Evolutionary conservation across 2,113 vertebrate genomes (phyloP).

Genomic region (Ctenodactylus gundi): DNA sequence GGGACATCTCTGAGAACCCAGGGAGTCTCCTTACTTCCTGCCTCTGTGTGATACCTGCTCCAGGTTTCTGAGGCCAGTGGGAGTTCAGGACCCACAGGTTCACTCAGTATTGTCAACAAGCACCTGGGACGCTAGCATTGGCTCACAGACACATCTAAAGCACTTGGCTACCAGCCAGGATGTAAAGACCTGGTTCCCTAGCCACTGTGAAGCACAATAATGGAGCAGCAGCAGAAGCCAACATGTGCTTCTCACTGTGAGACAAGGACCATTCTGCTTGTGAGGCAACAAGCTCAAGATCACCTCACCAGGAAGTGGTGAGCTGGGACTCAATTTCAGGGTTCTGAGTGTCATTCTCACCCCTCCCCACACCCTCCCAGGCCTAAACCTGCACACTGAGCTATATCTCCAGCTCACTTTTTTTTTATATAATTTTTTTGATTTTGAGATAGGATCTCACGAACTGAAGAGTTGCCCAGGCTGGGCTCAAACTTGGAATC

Average conservation of each 20-base stretch:
- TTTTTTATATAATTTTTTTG: no score
- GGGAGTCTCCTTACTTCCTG: not conserved
- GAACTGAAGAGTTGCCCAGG: no score
- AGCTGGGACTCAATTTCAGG: not conserved
- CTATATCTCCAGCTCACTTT: no score
- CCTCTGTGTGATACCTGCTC: not conserved
- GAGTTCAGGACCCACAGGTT: not conserved
- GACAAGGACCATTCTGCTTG: not conserved
- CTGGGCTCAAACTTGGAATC: no score
- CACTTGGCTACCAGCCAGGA: not conserved
- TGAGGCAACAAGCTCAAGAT: not conserved
- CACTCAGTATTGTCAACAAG: not conserved
- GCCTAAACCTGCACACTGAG: no score
- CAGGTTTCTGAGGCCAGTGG: not conserved
- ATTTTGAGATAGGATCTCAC: no score
- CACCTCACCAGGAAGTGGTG: not conserved
- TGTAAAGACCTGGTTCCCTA: not conserved
- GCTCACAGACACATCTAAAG: not conserved
- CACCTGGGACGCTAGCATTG: not conserved
- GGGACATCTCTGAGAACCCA: not conserved
- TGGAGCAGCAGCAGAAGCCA: not conserved
- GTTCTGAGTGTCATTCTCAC: not conserved
- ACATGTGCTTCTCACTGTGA: not conserved
- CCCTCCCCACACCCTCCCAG: no score
- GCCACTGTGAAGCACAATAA: not conserved